Conservation (phyloP, 2,797 vertebrate species). For the Muraenolepis orangiensis region DNA sequence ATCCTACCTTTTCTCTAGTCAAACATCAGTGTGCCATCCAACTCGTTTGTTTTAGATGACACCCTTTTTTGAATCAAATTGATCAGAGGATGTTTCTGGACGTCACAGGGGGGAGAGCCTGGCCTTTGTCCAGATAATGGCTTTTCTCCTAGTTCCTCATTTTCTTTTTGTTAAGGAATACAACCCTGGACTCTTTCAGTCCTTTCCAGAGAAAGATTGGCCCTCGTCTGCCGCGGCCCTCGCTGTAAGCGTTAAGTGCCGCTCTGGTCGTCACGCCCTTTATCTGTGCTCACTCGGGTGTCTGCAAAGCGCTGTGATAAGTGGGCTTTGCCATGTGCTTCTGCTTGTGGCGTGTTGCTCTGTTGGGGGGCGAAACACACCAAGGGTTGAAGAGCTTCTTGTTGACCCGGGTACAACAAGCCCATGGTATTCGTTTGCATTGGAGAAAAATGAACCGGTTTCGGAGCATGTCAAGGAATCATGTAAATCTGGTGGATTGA, state of each 20-base stretch:
- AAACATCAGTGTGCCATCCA: constrained; percentile 6
- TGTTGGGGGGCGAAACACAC: background rate
- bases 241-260: constrained; percentile 27
- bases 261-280: constrained; percentile 60
- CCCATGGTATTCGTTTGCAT: background rate
- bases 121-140: constrained; percentile 34
- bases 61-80: background rate
- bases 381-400: background rate
- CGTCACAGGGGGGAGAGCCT: too few relatives aligned
- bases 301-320: constrained; percentile 55
- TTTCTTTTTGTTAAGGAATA: too few relatives aligned
- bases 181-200: constrained; percentile 40
- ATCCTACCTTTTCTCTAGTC: constrained; percentile 4
- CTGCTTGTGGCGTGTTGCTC: background rate
- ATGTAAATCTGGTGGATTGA: too few relatives aligned
- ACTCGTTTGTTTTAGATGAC: background rate
- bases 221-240: constrained; percentile 10
- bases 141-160: constrained; percentile 29
- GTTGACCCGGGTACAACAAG: background rate
- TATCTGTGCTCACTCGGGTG: constrained; percentile 60
- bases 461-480: background rate
- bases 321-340: constrained; percentile 39
- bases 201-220: constrained; percentile 46
- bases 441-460: background rate
- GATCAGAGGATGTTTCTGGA: background rate